Evolutionary conservation across 2,888 invertebrate species (phyloP).

Genomic region (Falcaria lacertinaria): DNA sequence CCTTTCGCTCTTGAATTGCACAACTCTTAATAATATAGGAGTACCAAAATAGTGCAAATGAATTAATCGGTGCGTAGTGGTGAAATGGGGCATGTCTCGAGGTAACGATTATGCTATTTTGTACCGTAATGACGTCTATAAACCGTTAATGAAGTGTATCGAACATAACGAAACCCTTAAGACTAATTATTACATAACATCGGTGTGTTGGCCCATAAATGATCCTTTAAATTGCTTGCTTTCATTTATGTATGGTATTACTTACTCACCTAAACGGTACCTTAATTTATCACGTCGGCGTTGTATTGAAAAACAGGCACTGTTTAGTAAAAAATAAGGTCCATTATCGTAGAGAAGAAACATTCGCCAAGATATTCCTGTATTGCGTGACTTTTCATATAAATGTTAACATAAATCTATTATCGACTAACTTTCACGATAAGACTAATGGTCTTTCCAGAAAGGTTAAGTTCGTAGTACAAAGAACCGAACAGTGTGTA

Average conservation of each 20-base stretch:
- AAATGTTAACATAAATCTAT: too few species aligned
- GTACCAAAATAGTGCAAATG: too few species aligned
- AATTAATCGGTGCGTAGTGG: not conserved
- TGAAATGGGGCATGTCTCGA: not conserved
- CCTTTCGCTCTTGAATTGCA: too few species aligned
- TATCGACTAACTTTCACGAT: too few species aligned
- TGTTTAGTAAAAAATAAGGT: not conserved
- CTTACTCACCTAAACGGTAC: not conserved
- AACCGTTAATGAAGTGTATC: not conserved
- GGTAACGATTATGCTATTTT: not conserved
- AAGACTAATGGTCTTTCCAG: too few species aligned
- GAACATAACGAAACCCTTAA: not conserved
- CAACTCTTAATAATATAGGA: too few species aligned
- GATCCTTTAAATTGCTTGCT: not conserved
- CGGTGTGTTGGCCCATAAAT: not conserved
- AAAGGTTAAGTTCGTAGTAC: too few species aligned
- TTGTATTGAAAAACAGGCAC: not conserved
- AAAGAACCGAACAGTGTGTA: too few species aligned
- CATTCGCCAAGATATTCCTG: too few species aligned
- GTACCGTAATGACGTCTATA: not conserved
- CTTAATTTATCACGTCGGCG: not conserved
- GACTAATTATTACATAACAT: not conserved
- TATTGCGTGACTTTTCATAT: too few species aligned
- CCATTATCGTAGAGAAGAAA: not conserved
- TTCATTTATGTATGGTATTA: not conserved